Evolutionary conservation across 2,888 invertebrate genomes (phyloP), one percentile per base, ranked within the genome.

Genomic region (Tridacna gigas): DNA sequence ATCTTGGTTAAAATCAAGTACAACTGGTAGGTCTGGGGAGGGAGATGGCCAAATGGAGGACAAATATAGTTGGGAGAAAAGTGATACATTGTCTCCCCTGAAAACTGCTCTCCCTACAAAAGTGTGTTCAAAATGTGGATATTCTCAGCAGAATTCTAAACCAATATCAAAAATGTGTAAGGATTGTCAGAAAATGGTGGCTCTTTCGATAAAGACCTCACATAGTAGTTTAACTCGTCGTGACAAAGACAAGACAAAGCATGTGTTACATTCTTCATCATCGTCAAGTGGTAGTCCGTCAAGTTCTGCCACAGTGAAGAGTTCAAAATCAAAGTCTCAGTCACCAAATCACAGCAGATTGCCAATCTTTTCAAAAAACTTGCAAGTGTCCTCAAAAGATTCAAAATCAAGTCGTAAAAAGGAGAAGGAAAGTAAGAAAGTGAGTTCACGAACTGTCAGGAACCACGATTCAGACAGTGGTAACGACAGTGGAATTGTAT

Each of bases 391-490:
- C 80, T 88, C 84, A 79, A 91, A 92, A 83, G 89, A 89, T 75
- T 86, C 87, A 79, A 92, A 92, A 90, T 86, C 85, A 86, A 88
- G 85, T 74, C 88, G 89, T 60, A 93, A 93, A 84, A 92, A 92
- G 77, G 92, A 92, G 25, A 93, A 93, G 78, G 92, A 93, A 47
- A 88, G 82, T 28, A 90, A 90, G 47, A 90, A 90, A 84, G 82
- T 83, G 28, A 89, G 88, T 83, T 86, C 82, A 28, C 81, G 88
- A 47, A 86, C 79, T 5, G 80, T 88, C 22, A 82, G 88, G 37
- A 89, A 84, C 77, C 90, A 91, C 74, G 94, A 93, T 80, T 94
- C 94, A n/a, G 94, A 94, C 86, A 93, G 93, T 86, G 94, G 94
- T 18, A 94, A 94, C 83, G 94, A 94, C 85, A 94, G 93, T 82